Evolutionary conservation across 2,888 invertebrate genomes (phyloP).

Genomic region (Parthenolecanium corni): DNA sequence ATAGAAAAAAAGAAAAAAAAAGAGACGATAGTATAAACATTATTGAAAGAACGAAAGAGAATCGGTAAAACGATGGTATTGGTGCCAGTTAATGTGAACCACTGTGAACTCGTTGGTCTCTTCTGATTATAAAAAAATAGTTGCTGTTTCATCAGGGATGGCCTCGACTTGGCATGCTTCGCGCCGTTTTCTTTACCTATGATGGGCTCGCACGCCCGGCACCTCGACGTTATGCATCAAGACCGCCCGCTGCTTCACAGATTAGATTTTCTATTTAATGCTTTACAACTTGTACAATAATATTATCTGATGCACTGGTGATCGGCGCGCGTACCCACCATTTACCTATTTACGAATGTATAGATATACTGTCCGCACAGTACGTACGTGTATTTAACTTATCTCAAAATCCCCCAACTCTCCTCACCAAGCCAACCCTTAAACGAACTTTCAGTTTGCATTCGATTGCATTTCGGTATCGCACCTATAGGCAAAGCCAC

Average conservation of each 20-base stretch:
- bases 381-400: too few species aligned
- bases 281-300: slow-evolving; percentile 19
- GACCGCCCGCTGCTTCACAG: slow-evolving; percentile 24
- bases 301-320: slow-evolving; percentile 21
- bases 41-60: too few species aligned
- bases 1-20: slow-evolving; percentile 18
- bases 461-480: too few species aligned
- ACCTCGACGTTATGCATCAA: slow-evolving; percentile 14
- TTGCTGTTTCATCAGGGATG: slow-evolving; percentile 23
- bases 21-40: too few species aligned
- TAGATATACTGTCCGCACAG: too few species aligned
- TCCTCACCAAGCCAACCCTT: too few species aligned
- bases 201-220: slow-evolving; percentile 19
- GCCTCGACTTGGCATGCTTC: slow-evolving; percentile 20
- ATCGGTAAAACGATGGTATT: slow-evolving; percentile 19
- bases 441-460: too few species aligned
- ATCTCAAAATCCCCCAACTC: too few species aligned
- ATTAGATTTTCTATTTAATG: slow-evolving; percentile 24
- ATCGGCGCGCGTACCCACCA: not conserved
- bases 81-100: slow-evolving; percentile 19
- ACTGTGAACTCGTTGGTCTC: slow-evolving; percentile 25
- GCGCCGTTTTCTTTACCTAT: slow-evolving; percentile 22
- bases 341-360: not conserved
- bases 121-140: slow-evolving; percentile 25
- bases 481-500: too few species aligned